phyloP scores from a whole-genome alignment of 2,113 vertebrate genomes.

The Chionomys nivalis region DNA sequence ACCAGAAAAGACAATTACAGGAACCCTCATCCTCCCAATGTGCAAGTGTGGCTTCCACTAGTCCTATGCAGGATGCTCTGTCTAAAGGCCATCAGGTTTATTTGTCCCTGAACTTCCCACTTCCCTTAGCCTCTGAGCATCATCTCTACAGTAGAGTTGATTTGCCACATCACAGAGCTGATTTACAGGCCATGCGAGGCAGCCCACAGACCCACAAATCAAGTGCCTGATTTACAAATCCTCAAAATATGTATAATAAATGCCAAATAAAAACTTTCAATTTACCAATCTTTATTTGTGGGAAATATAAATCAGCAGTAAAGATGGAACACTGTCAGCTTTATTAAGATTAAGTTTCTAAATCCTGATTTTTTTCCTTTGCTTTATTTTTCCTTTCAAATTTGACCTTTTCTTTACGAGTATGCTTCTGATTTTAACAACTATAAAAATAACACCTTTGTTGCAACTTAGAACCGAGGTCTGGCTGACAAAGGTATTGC shows the following conservation, averaged over 20 bases:
- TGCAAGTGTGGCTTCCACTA: neutral
- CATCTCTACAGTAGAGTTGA: conserved; percentile 42
- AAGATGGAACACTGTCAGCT: neutral
- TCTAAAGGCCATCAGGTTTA: neutral
- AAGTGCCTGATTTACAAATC: conserved; percentile 62
- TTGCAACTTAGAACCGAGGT: neutral
- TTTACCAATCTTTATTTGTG: conserved; percentile 69
- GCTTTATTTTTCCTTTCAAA: conserved; percentile 30
- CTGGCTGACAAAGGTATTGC: neutral
- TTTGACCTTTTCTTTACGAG: conserved; percentile 39
- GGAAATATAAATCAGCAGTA: conserved; percentile 39
- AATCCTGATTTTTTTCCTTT: conserved; percentile 23
- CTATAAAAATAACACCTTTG: conserved; percentile 26
- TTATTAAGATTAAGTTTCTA: conserved; percentile 61
- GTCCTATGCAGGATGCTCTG: neutral
- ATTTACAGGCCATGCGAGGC: conserved; percentile 46
- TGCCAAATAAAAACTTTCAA: conserved; percentile 71
- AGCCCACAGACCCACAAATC: conserved; percentile 57
- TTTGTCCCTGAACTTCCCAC: neutral
- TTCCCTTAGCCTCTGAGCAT: neutral
- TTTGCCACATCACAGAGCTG: conserved; percentile 57
- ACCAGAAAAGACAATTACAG: neutral
- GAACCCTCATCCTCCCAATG: neutral
- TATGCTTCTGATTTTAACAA: conserved; percentile 43
- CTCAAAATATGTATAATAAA: conserved; percentile 61